Base-by-base conservation (phyloP, 2,113 vertebrate species). In the Bettongia penicillata region DNA sequence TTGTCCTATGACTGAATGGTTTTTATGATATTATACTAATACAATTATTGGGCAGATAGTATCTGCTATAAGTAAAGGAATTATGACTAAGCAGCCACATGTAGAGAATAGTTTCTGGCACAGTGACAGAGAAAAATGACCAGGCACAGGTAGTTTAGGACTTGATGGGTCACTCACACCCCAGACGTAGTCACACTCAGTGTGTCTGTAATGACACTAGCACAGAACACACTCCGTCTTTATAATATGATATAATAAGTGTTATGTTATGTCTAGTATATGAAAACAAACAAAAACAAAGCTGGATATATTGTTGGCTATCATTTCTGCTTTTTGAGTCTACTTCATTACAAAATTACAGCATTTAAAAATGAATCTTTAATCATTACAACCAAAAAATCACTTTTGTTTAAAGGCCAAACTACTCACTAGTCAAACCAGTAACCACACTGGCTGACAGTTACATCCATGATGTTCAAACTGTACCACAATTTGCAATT, bases 401-500 rank as follows among this genome's bases (percentile, higher is more conserved):
- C 91, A 89, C 11, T 43, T 37, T n/a, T 7, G 0, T 53, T 95
- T 91, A 95, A 77, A 50, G 53, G 91, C 12, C 95, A 93, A 98
- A 61, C 0, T 10, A 61, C 92, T 93, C 53, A 95, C 25, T 51
- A 93, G 16, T 93, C 89, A 96, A 95, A 89, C 93, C 53, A 96
- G n/a, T 90, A 89, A 93, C 53, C 37, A 91, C 0, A 84, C 7
- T 25, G 93, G 25, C 11, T 90, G 16, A 61, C 5, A 61, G 89
- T 23, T 89, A 90, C 53, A 26, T 2, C 51, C 93, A 0, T 25
- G 37, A 95, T 6, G 0, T 49, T 94, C 91, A 93, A 97, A 96
- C 53, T 96, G 84, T 91, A 96, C 1, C 84, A 92, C 61, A 91
- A 95, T 96, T 97, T 97, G 3, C 37, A 93, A 94, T 91, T 95